Evolutionary conservation across 2,797 vertebrate genomes (phyloP).

Genomic region (Bradypodion pumilum): DNA sequence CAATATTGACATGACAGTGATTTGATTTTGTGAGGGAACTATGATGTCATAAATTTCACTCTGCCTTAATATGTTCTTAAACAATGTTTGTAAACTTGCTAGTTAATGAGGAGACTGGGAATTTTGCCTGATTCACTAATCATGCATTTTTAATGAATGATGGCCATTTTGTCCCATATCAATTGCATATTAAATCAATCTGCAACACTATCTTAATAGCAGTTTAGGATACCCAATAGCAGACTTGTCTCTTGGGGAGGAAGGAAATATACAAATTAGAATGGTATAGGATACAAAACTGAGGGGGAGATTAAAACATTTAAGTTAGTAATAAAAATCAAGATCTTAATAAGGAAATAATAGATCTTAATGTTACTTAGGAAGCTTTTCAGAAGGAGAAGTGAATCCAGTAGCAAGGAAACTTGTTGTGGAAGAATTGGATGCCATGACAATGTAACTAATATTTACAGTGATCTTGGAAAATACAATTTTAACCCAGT

Average conservation of each 20-base stretch:
- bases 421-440: not conserved
- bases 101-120: conserved; percentile 35
- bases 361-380: not conserved
- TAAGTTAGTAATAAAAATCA: not conserved
- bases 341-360: not conserved
- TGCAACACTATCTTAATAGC: conserved; percentile 24
- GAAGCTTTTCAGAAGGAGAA: not conserved
- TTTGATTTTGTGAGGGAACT: not conserved
- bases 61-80: conserved; percentile 24
- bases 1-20: not conserved
- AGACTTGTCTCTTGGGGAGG: not conserved
- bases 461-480: not conserved
- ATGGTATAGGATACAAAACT: not conserved
- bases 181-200: conserved; percentile 10
- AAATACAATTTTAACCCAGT: not conserved
- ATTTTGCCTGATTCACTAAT: conserved; percentile 47
- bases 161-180: conserved; percentile 26
- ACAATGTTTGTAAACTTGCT: conserved; percentile 29
- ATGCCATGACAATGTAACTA: not conserved
- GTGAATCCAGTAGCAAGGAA: not conserved
- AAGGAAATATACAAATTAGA: not conserved
- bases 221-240: not conserved
- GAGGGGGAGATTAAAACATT: not conserved
- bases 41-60: conserved; percentile 14
- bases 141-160: conserved; percentile 55